Percentiles rank a stretch among this genome's conserved stretches.
These are phyloP conservation scores for Megaceryle torquata DNA, from an alignment of 2,113 vertebrate species.

Conservation along the genomic window DNA sequence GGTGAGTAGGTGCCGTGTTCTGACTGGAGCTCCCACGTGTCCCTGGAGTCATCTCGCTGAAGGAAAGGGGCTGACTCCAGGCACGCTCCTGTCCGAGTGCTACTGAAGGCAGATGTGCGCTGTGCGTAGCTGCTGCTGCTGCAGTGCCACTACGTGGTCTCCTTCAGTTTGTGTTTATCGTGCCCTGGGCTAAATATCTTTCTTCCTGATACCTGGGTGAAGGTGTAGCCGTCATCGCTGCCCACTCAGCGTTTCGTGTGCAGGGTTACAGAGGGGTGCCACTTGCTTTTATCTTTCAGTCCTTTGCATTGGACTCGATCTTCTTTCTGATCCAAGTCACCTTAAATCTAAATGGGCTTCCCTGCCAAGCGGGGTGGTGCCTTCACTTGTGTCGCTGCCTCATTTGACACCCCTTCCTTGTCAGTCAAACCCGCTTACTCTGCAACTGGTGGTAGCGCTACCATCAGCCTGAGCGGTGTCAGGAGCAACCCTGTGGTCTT, in stretches of 20 bases:
- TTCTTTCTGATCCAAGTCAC: neutral
- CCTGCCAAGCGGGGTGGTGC: neutral
- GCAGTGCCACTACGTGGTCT: neutral
- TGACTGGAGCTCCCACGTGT: accelerated
- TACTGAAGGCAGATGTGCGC: neutral
- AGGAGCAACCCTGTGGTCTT: neutral
- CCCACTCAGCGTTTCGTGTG: accelerated
- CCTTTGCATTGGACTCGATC: neutral
- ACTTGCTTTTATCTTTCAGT: neutral
- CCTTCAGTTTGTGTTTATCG: neutral
- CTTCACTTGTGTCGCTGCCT: neutral
- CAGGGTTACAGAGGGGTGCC: neutral
- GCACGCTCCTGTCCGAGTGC: neutral
- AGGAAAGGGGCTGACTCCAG: neutral
- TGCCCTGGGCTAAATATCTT: neutral
- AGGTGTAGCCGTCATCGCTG: accelerated
- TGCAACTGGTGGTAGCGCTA: neutral
- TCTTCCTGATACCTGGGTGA: neutral
- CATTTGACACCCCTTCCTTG: neutral
- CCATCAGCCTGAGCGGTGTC: neutral
- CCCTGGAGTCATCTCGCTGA: neutral
- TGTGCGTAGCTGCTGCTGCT: neutral
- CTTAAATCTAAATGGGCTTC: no score
- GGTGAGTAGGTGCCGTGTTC: accelerated
- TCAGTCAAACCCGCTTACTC: neutral